Evolutionary conservation across 2,888 invertebrate genomes (phyloP), one percentile per base, ranked within the genome.

Genomic region (Cephus pulcher): DNA sequence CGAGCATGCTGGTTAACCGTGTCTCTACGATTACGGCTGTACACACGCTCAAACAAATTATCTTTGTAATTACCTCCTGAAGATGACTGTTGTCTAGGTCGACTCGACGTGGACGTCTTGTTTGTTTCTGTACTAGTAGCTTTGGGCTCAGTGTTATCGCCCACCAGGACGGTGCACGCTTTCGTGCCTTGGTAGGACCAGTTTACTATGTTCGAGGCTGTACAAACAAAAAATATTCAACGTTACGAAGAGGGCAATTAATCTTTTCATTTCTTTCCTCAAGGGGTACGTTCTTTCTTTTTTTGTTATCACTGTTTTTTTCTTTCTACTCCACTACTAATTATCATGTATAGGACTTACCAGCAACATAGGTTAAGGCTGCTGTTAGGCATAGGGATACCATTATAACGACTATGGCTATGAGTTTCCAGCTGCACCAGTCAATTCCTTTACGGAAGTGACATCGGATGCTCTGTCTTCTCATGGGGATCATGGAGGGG

Each of bases 401-500:
- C 92, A 97, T 94, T 90, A 97, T 96, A 91, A 97, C 96, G 85
- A 96, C 95, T 90, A 98, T 96, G 83, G 98, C 97, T 86, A 97
- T 95, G 92, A 98, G 97, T 92, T 96, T 96, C 97, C 98, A 98
- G 83, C 97, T 96, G 93, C 98, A 98, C 86, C 96, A 96, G 79
- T 96, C 95, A 88, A 97, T 93, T 87, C 96, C 96, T 94, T 97
- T 97, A 91, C 96, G 95, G 92, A 97, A 97, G 92, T 96, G 97
- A 93, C 97, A 96, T 88, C 97, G 94, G 86, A 96, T 95, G 85
- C 94, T 91, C 83, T 91, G 91, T 84, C 91, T 89, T 84, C 91
- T 91, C 90, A 90, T 90, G 76, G 91, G 91, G 79, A 91, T 91
- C 91, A 91, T 91, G 69, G 91, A 90, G 77, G 91, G 89, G 80